Percentiles rank a stretch among this genome's conserved stretches.
Conservation (phyloP, 2,797 vertebrate species). For the Molossus molossus region DNA sequence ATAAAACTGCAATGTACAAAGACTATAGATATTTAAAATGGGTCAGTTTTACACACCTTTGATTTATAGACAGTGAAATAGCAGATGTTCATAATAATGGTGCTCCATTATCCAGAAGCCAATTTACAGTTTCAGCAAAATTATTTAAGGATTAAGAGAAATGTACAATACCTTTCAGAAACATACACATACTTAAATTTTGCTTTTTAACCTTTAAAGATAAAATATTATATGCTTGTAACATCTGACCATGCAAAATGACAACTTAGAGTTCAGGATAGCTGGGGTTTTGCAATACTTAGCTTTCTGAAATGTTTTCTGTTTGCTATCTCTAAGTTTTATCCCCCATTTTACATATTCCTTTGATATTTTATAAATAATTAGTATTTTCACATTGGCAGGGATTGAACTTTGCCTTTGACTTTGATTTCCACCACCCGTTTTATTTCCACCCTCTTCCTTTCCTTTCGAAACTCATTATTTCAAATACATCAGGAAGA, state of each 20-base stretch:
- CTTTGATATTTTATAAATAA: constrained; percentile 62
- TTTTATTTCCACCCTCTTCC: constrained; percentile 35
- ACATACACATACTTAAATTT: constrained; percentile 10
- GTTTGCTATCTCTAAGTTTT: constrained; percentile 51
- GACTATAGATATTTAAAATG: not conserved
- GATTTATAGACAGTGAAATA: not conserved
- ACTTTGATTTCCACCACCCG: not conserved
- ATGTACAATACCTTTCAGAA: constrained; percentile 27
- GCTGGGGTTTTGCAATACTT: not conserved
- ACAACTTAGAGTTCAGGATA: constrained; percentile 40
- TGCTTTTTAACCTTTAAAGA: constrained; percentile 44
- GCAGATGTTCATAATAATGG: not conserved
- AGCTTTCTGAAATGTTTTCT: constrained; percentile 1
- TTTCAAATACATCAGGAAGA: constrained; percentile 39
- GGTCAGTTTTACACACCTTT: not conserved
- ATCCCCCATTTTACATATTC: not conserved
- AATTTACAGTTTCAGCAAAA: not conserved
- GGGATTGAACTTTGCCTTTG: constrained; percentile 48
- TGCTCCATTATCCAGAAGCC: not conserved
- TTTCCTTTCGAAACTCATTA: constrained; percentile 63
- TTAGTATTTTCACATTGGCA: not conserved
- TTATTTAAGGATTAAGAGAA: constrained; percentile 9
- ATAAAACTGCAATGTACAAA: not conserved
- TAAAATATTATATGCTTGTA: not conserved
- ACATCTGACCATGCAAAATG: constrained; percentile 36